Percentiles rank a stretch among this genome's conserved stretches.
phyloP scores from a whole-genome alignment of 2,797 vertebrate species.

The Calcarius lapponicus region DNA sequence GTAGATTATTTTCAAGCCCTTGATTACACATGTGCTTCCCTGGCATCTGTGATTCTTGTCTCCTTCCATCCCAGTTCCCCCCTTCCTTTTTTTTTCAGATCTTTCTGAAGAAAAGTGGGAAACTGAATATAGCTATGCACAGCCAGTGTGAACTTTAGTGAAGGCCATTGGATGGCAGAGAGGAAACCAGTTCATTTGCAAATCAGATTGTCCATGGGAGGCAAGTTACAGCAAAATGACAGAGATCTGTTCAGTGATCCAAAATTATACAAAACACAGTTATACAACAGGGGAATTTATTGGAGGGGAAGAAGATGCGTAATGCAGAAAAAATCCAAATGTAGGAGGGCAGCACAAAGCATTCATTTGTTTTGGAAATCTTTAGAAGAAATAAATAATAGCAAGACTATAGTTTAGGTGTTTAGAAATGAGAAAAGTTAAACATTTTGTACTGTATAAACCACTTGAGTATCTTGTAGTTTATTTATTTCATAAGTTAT shows the following conservation, averaged over 20 bases:
- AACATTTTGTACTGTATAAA: not conserved
- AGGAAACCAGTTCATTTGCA: constrained; percentile 2
- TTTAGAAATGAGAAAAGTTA: not conserved
- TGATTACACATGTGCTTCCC: constrained; percentile 29
- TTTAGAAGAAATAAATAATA: not conserved
- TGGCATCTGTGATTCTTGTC: not conserved
- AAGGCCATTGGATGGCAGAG: not conserved
- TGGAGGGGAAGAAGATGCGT: not conserved
- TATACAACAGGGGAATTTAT: not conserved
- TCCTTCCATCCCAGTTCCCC: not conserved
- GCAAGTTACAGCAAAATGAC: not conserved
- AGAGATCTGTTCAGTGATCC: not conserved
- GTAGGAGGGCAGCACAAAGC: constrained; percentile 15
- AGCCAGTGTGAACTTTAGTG: not conserved
- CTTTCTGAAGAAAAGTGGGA: not conserved
- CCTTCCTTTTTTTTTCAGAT: not conserved
- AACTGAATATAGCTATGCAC: not conserved
- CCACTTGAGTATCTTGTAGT: not conserved
- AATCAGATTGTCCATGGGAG: not conserved
- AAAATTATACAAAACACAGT: not conserved
- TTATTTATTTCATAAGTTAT: not conserved
- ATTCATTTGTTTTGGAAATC: not conserved
- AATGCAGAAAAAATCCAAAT: not conserved
- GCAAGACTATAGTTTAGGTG: not conserved
- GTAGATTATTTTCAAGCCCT: constrained; percentile 11